Percentiles rank a stretch among this genome's conserved stretches.
Evolutionary conservation across 1,140 invertebrate species (phyloP).

Genomic region (Eriosoma lanigerum): DNA sequence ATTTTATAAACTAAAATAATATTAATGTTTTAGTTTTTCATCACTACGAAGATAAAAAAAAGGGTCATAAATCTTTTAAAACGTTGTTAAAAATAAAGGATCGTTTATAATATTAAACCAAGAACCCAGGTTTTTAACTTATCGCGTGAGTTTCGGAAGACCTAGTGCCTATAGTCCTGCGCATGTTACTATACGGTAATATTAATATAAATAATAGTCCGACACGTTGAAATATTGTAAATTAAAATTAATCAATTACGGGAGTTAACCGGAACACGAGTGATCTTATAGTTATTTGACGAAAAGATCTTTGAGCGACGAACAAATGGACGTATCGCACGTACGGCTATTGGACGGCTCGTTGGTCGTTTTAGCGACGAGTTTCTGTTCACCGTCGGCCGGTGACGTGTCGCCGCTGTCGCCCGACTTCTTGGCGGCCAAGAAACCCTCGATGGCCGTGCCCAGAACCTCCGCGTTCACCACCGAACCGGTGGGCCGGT

Average conservation of each 20-base stretch:
- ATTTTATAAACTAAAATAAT: too few species aligned
- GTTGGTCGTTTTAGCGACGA: slow-evolving; percentile 57
- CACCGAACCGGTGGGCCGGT: slow-evolving; percentile 70
- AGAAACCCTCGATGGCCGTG: slow-evolving; percentile 78
- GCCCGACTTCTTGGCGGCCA: slow-evolving; percentile 60
- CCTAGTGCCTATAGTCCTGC: too few species aligned
- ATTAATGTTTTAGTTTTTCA: too few species aligned
- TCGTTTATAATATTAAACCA: too few species aligned
- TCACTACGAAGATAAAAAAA: too few species aligned
- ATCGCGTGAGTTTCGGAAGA: too few species aligned
- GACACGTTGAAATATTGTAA: background rate
- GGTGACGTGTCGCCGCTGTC: slow-evolving; percentile 55
- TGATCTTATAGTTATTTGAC: slow-evolving; percentile 64
- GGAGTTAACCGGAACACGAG: slow-evolving; percentile 13
- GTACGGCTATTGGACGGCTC: slow-evolving; percentile 68
- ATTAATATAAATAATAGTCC: background rate
- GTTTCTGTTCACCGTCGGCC: slow-evolving; percentile 58
- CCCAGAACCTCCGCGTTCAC: slow-evolving; percentile 77
- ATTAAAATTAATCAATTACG: background rate
- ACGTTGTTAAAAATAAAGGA: too few species aligned
- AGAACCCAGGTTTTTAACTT: too few species aligned
- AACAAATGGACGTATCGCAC: slow-evolving; percentile 74
- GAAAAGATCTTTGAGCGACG: slow-evolving; percentile 79
- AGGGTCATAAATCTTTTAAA: too few species aligned
- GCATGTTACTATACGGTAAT: too few species aligned